phyloP scores from a whole-genome alignment of 2,113 vertebrate genomes.

The Rana temporaria region DNA sequence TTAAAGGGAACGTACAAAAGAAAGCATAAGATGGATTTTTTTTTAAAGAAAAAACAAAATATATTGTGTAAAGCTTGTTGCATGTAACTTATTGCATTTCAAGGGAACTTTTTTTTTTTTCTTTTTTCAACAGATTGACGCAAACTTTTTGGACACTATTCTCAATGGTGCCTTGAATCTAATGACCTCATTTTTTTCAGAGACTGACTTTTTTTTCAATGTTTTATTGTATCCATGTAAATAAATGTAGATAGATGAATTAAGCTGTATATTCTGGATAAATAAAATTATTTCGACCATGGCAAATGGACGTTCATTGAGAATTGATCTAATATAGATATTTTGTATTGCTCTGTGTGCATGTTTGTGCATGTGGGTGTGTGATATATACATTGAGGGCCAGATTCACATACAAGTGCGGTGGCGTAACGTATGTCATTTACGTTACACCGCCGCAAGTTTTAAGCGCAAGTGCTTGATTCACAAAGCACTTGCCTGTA shows the following conservation, averaged over 20 bases:
- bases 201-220: slow-evolving; percentile 74
- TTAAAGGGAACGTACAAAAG: slow-evolving; percentile 89
- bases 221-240: slow-evolving; percentile 81
- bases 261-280: slow-evolving; percentile 90
- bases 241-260: slow-evolving; percentile 88
- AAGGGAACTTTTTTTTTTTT: slow-evolving; percentile 78
- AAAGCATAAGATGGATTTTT: slow-evolving; percentile 83
- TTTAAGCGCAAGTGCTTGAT: too few species aligned
- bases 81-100: slow-evolving; percentile 99
- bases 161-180: slow-evolving; percentile 88
- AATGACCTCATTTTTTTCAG: slow-evolving; percentile 85
- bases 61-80: slow-evolving; percentile 98
- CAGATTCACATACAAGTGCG: too few species aligned
- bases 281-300: slow-evolving; percentile 87
- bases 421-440: too few species aligned
- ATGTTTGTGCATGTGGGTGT: too few species aligned
- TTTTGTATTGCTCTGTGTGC: too few species aligned
- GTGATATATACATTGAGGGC: too few species aligned
- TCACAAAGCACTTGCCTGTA: too few species aligned
- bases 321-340: not conserved
- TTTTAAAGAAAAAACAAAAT: slow-evolving; percentile 82
- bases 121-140: slow-evolving; percentile 77
- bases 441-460: too few species aligned
- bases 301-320: slow-evolving; percentile 60
- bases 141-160: slow-evolving; percentile 80